phyloP scores from a whole-genome alignment of 2,113 vertebrate genomes.

The Choloepus hoffmanni region DNA sequence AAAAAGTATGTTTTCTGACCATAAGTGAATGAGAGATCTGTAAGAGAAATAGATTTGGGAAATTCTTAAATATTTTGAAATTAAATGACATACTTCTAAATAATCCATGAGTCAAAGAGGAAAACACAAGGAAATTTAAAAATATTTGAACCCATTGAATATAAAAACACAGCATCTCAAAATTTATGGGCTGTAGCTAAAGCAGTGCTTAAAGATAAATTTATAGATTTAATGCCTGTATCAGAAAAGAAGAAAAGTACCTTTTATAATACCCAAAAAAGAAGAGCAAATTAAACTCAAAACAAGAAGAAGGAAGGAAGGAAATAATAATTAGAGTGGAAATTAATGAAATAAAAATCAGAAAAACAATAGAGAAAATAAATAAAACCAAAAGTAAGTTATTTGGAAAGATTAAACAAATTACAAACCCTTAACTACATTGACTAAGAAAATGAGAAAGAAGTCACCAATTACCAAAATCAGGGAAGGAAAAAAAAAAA shows the following conservation, averaged over 20 bases:
- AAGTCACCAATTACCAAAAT: conserved; percentile 18
- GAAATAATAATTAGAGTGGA: background rate
- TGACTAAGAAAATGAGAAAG: background rate
- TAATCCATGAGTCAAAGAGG: too few species aligned
- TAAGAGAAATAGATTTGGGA: background rate
- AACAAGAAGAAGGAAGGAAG: background rate
- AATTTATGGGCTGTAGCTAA: background rate
- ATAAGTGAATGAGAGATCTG: background rate
- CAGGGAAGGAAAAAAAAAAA: background rate
- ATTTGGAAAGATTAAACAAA: background rate
- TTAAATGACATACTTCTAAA: background rate
- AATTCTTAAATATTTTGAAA: background rate
- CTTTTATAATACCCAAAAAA: background rate
- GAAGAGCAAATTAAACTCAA: background rate
- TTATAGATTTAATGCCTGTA: background rate
- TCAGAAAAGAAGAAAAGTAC: background rate
- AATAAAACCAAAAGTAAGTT: background rate
- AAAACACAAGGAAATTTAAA: background rate
- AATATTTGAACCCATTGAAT: conserved; percentile 6
- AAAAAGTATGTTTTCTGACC: background rate
- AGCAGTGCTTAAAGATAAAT: background rate
- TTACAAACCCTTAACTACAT: background rate
- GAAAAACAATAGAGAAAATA: background rate
- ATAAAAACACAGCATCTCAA: background rate
- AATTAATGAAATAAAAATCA: background rate